Evolutionary conservation across 2,888 invertebrate species (phyloP), one percentile per base, ranked within the genome.

Genomic region (Mantis religiosa): DNA sequence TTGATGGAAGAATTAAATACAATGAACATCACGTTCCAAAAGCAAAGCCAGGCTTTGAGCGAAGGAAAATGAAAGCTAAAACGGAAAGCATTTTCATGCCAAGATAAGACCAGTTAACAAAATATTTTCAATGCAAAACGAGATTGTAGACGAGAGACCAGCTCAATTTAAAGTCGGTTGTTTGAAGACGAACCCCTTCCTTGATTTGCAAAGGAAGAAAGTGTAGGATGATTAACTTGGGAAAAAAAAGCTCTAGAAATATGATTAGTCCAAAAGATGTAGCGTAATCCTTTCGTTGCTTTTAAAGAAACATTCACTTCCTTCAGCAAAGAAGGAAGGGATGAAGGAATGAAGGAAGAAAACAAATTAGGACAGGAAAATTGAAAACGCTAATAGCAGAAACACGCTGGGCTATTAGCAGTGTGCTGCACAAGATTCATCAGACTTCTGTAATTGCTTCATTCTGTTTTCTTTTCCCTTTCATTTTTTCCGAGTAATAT

Each of bases 361-460:
- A 86, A 86, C 81, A 86, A 81, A 86, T 86, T 86, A 86, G 30
- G 86, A 28, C 54, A 81, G 25, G 28, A 81, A 86, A 86, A 86
- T 86, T 86, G 71, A 81, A 86, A 86, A 86, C 81, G 86, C 28
- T 81, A 71, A 71, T 71, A 71, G 54, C 54, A 71, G 54, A 71
- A 25, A 71, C 54, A 71, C 54, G 54, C 20, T 4, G 54, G 54
- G 54, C 54, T 71, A 71, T 71, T 71, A 71, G 54, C 54, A 71
- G 54, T 71, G 25, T 20, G 54, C 54, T 71, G 54, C 54, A 20
- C 20, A 15, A 71, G 54, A 71, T 71, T 71, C 54, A 71, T 71
- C 54, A 71, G 54, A 20, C 20, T 71, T 71, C 54, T 71, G 54
- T 71, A 71, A 71, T 71, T 71, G 54, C 54, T 71, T 71, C 54